Evolutionary conservation across 1,140 invertebrate genomes (phyloP).

Genomic region (Drosophila ogumai): DNA sequence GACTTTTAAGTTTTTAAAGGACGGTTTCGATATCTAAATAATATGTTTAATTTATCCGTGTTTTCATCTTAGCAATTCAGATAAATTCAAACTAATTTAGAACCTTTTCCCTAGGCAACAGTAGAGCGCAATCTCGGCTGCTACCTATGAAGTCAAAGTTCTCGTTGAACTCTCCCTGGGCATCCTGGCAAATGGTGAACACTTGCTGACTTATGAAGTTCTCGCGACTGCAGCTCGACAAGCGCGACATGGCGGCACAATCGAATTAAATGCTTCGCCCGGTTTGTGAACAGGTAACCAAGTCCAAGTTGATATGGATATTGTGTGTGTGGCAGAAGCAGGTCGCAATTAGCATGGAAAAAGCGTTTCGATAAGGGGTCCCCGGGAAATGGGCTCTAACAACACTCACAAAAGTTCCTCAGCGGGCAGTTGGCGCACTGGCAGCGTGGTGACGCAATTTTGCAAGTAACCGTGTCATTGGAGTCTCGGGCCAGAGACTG

Average conservation of each 20-base stretch:
- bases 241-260: slow-evolving; percentile 44
- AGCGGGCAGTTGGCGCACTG: slow-evolving; percentile 78
- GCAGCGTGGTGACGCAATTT: slow-evolving; percentile 56
- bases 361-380: slow-evolving; percentile 66
- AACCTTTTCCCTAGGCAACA: background rate
- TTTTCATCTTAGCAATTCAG: background rate
- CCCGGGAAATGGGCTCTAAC: background rate
- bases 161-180: slow-evolving; percentile 58
- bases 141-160: slow-evolving; percentile 76
- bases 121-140: background rate
- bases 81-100: background rate
- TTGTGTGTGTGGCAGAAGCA: slow-evolving; percentile 7
- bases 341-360: slow-evolving; percentile 71
- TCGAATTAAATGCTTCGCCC: slow-evolving; percentile 5
- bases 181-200: slow-evolving; percentile 67
- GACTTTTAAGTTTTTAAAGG: too few species aligned
- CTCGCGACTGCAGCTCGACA: slow-evolving; percentile 56
- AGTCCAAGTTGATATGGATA: slow-evolving; percentile 3
- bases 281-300: background rate
- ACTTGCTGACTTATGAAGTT: slow-evolving; percentile 60
- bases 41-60: background rate
- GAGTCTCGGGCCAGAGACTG: slow-evolving; percentile 31
- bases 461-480: slow-evolving; percentile 48
- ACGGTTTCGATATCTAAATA: background rate
- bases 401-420: slow-evolving; percentile 77